Percentiles rank a stretch among this genome's conserved stretches.
These are phyloP conservation scores for Perca fluviatilis DNA, from an alignment of 2,113 vertebrate genomes.

Conservation along the genomic window DNA sequence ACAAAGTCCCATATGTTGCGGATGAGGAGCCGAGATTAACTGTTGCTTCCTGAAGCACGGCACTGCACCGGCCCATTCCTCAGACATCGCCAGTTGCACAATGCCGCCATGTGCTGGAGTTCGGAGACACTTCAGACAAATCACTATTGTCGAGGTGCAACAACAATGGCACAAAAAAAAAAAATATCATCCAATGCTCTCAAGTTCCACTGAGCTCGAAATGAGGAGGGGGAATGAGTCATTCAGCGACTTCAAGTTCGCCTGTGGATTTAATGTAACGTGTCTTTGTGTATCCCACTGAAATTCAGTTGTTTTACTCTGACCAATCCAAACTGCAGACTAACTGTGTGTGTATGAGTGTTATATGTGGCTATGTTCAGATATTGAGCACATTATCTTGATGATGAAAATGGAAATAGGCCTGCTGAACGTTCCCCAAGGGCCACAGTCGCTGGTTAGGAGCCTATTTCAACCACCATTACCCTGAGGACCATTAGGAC, in stretches of 20 bases:
- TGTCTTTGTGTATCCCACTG: slow-evolving; percentile 14
- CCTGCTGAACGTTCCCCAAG: slow-evolving; percentile 63
- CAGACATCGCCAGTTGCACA: slow-evolving; percentile 14
- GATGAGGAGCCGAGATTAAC: slow-evolving; percentile 70
- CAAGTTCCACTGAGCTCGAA: slow-evolving; percentile 58
- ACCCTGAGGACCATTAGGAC: slow-evolving; percentile 85
- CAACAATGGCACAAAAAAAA: slow-evolving; percentile 28
- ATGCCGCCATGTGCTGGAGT: slow-evolving; percentile 5
- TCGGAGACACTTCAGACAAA: slow-evolving; percentile 56
- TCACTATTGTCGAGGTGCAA: slow-evolving; percentile 38
- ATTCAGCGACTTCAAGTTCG: slow-evolving; percentile 23
- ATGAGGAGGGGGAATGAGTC: slow-evolving; percentile 8
- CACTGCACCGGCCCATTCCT: slow-evolving; percentile 40
- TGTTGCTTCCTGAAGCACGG: slow-evolving; percentile 64
- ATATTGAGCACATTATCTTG: slow-evolving; percentile 64
- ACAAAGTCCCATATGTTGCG: slow-evolving; percentile 72
- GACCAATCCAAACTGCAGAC: slow-evolving; percentile 22
- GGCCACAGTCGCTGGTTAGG: slow-evolving; percentile 70
- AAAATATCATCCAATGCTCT: slow-evolving; percentile 30
- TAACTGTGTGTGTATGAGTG: neutral
- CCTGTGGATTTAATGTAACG: slow-evolving; percentile 33
- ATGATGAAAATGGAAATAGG: slow-evolving; percentile 69
- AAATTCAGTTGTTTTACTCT: neutral
- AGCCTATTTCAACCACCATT: slow-evolving; percentile 88
- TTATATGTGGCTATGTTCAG: slow-evolving; percentile 5